Conservation (phyloP, 2,888 invertebrate genomes). For the Yponomeuta plumbellus region DNA sequence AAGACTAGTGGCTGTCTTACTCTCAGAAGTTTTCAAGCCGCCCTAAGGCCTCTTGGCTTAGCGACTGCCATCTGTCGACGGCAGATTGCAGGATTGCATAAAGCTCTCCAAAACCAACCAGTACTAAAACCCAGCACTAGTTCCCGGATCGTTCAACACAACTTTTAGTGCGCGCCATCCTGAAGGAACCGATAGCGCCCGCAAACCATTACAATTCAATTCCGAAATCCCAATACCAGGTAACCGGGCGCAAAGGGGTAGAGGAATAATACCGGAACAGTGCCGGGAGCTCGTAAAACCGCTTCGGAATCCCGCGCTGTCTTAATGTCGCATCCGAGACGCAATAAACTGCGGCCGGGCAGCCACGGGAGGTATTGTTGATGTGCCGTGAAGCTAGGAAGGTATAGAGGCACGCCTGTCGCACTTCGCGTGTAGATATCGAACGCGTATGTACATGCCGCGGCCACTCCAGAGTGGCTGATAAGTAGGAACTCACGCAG, state of each 20-base stretch:
- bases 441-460: too few relatives aligned
- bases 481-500: too few relatives aligned
- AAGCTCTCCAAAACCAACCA: too few relatives aligned
- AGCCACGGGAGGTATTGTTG: not conserved
- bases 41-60: too few relatives aligned
- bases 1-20: too few relatives aligned
- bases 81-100: too few relatives aligned
- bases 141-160: not conserved
- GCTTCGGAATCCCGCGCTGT: constrained; percentile 1
- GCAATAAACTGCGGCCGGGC: not conserved
- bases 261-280: constrained; percentile 10
- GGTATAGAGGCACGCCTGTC: not conserved
- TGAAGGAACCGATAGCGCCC: not conserved
- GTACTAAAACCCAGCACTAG: too few relatives aligned
- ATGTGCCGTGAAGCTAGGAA: not conserved
- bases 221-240: not conserved
- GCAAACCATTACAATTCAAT: constrained; percentile 7
- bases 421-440: too few relatives aligned
- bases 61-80: too few relatives aligned
- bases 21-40: too few relatives aligned
- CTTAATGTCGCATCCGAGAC: constrained; percentile 1
- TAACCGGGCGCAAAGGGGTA: constrained; percentile 5
- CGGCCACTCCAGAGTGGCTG: too few relatives aligned
- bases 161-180: not conserved
- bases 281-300: not conserved